Evolutionary conservation across 1,140 invertebrate species (phyloP).

Genomic region (Drosophila pruinosa): DNA sequence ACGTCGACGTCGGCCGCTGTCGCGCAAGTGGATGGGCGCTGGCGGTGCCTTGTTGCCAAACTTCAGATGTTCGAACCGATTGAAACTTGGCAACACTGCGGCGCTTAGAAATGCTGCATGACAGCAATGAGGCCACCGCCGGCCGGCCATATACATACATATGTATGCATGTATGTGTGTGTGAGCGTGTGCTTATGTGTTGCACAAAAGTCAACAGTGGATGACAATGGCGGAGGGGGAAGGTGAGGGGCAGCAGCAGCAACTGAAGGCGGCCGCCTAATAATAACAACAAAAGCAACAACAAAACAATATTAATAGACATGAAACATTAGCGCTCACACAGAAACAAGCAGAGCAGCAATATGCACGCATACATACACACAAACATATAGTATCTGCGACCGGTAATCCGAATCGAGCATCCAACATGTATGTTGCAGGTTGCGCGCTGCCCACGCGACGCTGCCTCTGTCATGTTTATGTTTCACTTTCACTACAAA

Average conservation of each 20-base stretch:
- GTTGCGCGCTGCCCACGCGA: slow-evolving; percentile 15
- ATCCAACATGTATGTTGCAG: slow-evolving; percentile 46
- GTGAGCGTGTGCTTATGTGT: slow-evolving; percentile 18
- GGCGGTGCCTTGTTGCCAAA: slow-evolving; percentile 44
- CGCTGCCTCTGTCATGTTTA: slow-evolving; percentile 4
- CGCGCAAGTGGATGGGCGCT: slow-evolving; percentile 47
- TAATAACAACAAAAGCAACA: slow-evolving; percentile 36
- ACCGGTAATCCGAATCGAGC: slow-evolving; percentile 18
- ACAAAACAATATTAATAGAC: slow-evolving; percentile 64
- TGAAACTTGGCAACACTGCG: slow-evolving; percentile 61
- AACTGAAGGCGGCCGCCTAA: slow-evolving; percentile 18
- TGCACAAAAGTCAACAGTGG: slow-evolving; percentile 47
- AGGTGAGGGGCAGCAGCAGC: slow-evolving; percentile 3
- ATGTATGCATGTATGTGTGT: slow-evolving; percentile 11
- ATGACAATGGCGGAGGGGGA: neutral
- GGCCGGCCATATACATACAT: slow-evolving; percentile 39
- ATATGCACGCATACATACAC: neutral
- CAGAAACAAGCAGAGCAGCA: slow-evolving; percentile 41
- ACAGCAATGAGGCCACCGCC: slow-evolving; percentile 64
- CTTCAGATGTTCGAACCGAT: slow-evolving; percentile 20
- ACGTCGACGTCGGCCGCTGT: neutral
- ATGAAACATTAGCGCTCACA: slow-evolving; percentile 48
- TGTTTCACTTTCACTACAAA: slow-evolving; percentile 59
- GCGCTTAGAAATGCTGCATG: slow-evolving; percentile 57
- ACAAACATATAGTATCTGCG: neutral